Base-by-base conservation (phyloP, 2,797 vertebrate genomes). In the Silurus lanzhouensis region DNA sequence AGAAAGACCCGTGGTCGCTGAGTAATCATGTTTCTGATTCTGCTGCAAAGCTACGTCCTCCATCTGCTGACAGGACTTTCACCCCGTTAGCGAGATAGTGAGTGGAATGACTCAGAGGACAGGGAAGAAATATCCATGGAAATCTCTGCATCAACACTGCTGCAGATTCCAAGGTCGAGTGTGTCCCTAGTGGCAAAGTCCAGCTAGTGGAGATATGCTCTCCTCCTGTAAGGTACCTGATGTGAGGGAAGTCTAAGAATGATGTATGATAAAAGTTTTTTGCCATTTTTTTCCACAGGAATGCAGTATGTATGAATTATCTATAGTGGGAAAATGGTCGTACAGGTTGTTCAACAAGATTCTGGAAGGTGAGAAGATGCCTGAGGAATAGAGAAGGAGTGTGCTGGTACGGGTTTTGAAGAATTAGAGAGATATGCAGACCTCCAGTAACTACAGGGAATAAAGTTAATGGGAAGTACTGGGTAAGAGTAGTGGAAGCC, bases 111-210 rank as follows among this genome's bases (percentile, higher is more conserved):
- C 20, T 79, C 38, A 48, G 38, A 64, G 60, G 19, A 64, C 78
- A 12, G 78, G 48, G 78, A 25, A 38, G 48, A 64, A 66, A 66
- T 66, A 61, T 66, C 61, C 46, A 52, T 5, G 61, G 78, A 81
- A 52, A 66, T 81, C 61, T 64, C 22, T 64, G 38, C 77, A 48
- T 38, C 15, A 63, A 80, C 38, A 48, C 44, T 52, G 78, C 61
- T 81, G 78, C 61, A 52, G 44, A 3, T 66, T 81, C 61, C 78
- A 81, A 81, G 61, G 78, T 81, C 61, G 61, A 66, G 61, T 27
- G 61, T 2, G 61, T 52, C 22, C 22, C 6, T 66, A 60, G 22
- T 25, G 22, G 38, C 46, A 19, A n/a, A 64, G 14, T 46, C 38
- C 44, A 25, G 19, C 38, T 14, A 25, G 19, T 22, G 25, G 1